Base-by-base conservation (phyloP, 1,140 invertebrate genomes). In the Pseudoatta argentina region DNA sequence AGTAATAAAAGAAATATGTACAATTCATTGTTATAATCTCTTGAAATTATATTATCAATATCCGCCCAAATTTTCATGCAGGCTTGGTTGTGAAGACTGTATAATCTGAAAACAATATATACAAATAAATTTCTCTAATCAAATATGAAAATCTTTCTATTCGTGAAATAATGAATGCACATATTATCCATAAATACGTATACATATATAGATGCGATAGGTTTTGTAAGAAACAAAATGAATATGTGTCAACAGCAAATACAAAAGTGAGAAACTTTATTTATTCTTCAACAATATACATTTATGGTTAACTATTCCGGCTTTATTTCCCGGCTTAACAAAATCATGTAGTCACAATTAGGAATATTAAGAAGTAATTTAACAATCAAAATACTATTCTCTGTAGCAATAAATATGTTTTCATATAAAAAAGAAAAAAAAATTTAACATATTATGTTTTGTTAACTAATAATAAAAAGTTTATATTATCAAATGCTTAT, bases 61-160 rank as follows among this genome's bases (percentile, higher is more conserved):
- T 82, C 86, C 75, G 14, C 12, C 72, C 64, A 18, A 64, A 30
- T 64, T 59, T 88, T 91, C 73, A 30, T 30, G 77, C 63, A 61
- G 82, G 21, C 72, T 88, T 21, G 57, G 27, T 86, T 76, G 77
- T 7, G 85, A 55, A 77, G 67, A 88, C 82, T 53, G 4, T 88
- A 85, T 81, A 30, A 91, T 87, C 90, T 91, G 90, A 91, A 91
- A 91, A 67, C 12, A 89, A 91, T 86, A 91, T 86, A 91, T 78
- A 87, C 39, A 83, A 86, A 83, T 73, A 83, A 66, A 77, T 61
- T 72, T 73, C 76, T 69, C 67, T 79, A 53, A 75, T 86, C 51
- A 78, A 30, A 53, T 71, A 21, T 1, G 39, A 8, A 76, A 51
- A 8, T 51, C 12, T 10, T 24, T 48, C 5, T 48, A 30, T 73